Evolutionary conservation across 1,140 invertebrate species (phyloP).

Genomic region (Pissodes strobi): DNA sequence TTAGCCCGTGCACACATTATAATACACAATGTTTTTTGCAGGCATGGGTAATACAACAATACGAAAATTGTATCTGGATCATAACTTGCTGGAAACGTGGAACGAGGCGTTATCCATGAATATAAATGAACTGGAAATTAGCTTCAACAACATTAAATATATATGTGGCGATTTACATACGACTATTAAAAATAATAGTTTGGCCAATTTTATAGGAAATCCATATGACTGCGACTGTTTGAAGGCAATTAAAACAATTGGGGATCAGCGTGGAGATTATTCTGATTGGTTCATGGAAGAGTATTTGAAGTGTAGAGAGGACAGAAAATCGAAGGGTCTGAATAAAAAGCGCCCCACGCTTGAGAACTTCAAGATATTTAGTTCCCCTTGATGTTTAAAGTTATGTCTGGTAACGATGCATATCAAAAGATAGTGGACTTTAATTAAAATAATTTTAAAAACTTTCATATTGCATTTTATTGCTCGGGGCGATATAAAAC

Average conservation of each 20-base stretch:
- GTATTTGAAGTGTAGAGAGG: constrained; percentile 9
- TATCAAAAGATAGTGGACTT: too few relatives aligned
- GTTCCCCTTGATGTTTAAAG: constrained; percentile 9
- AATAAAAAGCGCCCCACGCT: neutral
- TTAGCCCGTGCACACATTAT: too few relatives aligned
- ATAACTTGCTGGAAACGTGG: constrained; percentile 21
- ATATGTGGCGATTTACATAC: constrained; percentile 16
- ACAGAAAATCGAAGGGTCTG: neutral
- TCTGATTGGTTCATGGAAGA: constrained; percentile 19
- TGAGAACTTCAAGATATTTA: constrained; percentile 6
- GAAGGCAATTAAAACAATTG: constrained; percentile 22
- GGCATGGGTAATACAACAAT: constrained; percentile 7
- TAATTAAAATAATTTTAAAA: too few relatives aligned
- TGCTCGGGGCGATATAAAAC: too few relatives aligned
- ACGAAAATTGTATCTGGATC: constrained; percentile 22
- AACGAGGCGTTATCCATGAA: constrained; percentile 17
- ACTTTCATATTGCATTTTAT: too few relatives aligned
- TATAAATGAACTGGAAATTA: constrained; percentile 25
- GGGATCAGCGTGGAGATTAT: neutral
- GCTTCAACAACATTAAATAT: constrained; percentile 15
- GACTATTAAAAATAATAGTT: constrained; percentile 26
- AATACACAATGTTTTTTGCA: constrained; percentile 8
- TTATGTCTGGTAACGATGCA: too few relatives aligned
- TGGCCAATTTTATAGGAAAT: constrained; percentile 18
- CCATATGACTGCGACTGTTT: constrained; percentile 22